A percentile compares a stretch with the other conserved stretches of the same genome.
Conservation (phyloP, 2,113 vertebrate species). For the Nycticebus coucang region DNA sequence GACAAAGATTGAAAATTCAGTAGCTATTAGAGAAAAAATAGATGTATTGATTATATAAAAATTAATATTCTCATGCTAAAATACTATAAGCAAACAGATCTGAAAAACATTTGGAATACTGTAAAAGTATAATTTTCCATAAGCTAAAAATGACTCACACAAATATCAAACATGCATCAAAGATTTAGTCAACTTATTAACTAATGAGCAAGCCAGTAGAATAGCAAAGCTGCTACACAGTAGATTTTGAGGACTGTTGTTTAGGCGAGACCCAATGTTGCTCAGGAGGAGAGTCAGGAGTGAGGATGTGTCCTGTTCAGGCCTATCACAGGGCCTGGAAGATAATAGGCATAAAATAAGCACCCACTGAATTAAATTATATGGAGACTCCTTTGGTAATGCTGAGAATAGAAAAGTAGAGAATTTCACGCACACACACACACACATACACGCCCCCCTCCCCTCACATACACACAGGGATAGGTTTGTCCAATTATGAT, state of each 20-base stretch:
- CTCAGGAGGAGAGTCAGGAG: not conserved
- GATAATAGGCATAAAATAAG: not conserved
- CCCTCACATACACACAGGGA: too few species aligned
- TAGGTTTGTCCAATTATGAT: not conserved
- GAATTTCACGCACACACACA: not conserved
- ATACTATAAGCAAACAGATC: not conserved
- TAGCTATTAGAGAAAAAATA: not conserved
- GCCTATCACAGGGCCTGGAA: not conserved
- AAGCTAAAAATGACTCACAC: not conserved
- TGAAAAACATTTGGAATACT: not conserved
- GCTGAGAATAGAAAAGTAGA: not conserved
- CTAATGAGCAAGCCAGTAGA: not conserved
- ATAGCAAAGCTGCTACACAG: not conserved
- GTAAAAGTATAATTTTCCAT: not conserved
- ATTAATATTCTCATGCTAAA: not conserved
- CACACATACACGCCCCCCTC: not conserved
- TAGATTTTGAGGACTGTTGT: not conserved
- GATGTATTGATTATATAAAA: not conserved
- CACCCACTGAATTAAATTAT: not conserved
- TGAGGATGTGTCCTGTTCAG: not conserved
- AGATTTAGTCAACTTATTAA: not conserved
- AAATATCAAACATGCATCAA: not conserved
- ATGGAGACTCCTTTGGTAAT: not conserved
- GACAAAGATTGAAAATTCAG: not conserved
- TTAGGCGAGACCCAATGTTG: not conserved